Base-by-base conservation (phyloP, 2,113 vertebrate genomes). In the Cyanoramphus novaezelandiae region DNA sequence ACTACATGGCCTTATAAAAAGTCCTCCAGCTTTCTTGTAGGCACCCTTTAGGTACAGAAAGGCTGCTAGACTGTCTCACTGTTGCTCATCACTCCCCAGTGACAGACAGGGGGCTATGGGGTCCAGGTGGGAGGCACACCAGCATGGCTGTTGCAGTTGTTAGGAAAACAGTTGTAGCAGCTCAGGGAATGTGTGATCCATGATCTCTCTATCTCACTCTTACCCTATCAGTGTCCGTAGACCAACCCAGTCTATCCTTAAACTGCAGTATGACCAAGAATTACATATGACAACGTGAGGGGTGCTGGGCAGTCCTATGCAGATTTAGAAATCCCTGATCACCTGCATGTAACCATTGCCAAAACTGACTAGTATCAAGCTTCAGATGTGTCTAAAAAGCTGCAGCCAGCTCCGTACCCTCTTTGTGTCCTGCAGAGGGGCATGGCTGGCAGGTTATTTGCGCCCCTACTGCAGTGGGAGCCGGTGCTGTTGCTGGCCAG, bases 181-280 rank as follows among this genome's bases (percentile, higher is more conserved):
- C 52, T 70, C 37, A 71, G 37, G 69, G 17, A 74, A 29, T 0
- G 25, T 23, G 24, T 24, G 50, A 78, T 29, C 49, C 0, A 0
- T 62, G 49, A 43, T 49, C n/a, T 63, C 50, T 89, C 17, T 50
- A 18, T 64, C 41, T 75, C 27, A 9, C 11, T 81, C 41, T 33
- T 10, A 5, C 28, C 16, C 19, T 12, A 1, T 28, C 4, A 2
- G 25, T n/a, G 68, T 12, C 81, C 57, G 31, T 65, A 74, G 69
- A 70, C 8, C 60, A 85, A 13, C 33, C 8, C 44, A 75, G 39
- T 7, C 37, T 82, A 0, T 18, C 21, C 44, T 55, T 46, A 52
- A 67, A 43, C 23, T 37, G 25, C 21, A 72, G 10, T 25, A 49
- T 3, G 3, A 3, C 24, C 37, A 31, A 9, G 4, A 28, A 28